Evolutionary conservation across 2,797 vertebrate genomes (phyloP), one percentile per base, ranked within the genome.

Genomic region (Peromyscus attwateri): DNA sequence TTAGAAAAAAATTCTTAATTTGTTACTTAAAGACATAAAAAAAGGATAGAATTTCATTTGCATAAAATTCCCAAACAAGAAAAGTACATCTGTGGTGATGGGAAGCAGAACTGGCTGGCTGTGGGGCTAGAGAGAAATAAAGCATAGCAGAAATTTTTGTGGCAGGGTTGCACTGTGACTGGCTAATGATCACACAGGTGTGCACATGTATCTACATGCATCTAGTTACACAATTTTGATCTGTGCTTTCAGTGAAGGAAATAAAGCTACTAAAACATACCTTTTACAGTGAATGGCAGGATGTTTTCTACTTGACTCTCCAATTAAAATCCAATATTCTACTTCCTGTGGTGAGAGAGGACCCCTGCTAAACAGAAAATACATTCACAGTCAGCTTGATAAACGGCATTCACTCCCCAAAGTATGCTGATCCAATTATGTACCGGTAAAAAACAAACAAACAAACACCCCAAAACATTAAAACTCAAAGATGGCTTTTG

Each of bases 231-330:
- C 12, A 62, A 16, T 77, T 87, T 76, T 66, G 34, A 87, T 60
- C 70, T 57, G n/a, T 64, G 21, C 31, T 64, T 81, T 93, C 34
- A 71, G 19, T 81, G 11, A 43, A 68, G 37, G 57, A 95, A 87
- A 16, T 55, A 25, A 62, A 57, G 79, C 79, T 81, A n/a, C 66
- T 82, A 40, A 57, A 91, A 97, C 98, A 31, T 99, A 99, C 99
- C 99, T 99, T 99, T 99, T 99, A 98, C 99, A 99, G 98, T 99
- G 99, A 98, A 99, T 99, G 34, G 99, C 99, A 23, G 99, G 99
- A 96, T 99, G 99, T 97, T 99, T 99, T 98, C 99, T 99, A 97
- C 99, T 99, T 1, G 99, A 99, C 97, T 99, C 99, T 55, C 99
- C 99, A 94, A 99, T 99, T 96, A 99, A 99, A 97, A 99, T 99